phyloP scores from a whole-genome alignment of 2,888 invertebrate genomes.

The Odontothrips loti region DNA sequence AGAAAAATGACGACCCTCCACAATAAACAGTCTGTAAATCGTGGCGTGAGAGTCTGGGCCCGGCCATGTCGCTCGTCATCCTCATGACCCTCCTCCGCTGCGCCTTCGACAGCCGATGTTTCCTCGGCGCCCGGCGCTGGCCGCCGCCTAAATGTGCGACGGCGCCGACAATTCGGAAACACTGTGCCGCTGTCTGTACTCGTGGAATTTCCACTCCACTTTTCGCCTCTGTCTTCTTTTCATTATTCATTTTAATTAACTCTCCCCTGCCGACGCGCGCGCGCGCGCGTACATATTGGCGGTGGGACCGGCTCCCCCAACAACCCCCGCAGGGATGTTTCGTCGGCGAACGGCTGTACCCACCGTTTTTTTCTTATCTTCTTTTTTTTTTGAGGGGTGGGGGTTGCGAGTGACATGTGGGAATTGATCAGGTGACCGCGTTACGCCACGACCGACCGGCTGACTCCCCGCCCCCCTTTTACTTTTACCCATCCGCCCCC shows the following conservation, averaged over 20 bases:
- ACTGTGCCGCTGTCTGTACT: not conserved
- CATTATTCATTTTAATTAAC: constrained; percentile 16
- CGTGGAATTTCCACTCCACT: not conserved
- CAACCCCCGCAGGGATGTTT: too few species aligned
- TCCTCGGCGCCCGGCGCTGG: too few species aligned
- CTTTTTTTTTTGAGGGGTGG: not conserved
- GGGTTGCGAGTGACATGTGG: not conserved
- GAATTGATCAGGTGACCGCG: too few species aligned
- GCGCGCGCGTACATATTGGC: not conserved
- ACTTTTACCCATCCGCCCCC: too few species aligned
- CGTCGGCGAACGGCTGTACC: not conserved
- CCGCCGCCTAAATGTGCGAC: too few species aligned
- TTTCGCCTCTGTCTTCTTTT: not conserved
- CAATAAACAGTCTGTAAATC: too few species aligned
- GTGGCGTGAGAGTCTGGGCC: too few species aligned
- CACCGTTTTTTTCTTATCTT: not conserved
- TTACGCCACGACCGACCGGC: not conserved
- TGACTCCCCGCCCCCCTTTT: not conserved
- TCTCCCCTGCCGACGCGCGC: not conserved
- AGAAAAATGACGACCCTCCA: not conserved
- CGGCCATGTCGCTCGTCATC: too few species aligned
- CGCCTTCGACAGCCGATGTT: too few species aligned
- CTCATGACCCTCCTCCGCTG: too few species aligned
- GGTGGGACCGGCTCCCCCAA: too few species aligned
- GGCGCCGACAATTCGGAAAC: too few species aligned